phyloP scores from a whole-genome alignment of 2,113 vertebrate species.

The Chauna torquata region DNA sequence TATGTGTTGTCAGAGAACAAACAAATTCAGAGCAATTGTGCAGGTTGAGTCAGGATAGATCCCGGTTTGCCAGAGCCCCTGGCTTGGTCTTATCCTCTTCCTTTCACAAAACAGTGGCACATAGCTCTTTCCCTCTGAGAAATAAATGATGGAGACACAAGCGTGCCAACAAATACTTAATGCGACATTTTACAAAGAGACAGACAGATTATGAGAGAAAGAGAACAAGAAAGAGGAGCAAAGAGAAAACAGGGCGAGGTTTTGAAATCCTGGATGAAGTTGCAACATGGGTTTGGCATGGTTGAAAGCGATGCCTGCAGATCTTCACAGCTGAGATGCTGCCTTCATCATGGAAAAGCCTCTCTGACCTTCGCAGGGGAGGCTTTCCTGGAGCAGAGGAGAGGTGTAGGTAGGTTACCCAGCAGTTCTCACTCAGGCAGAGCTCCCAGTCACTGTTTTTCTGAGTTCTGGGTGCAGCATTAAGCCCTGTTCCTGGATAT shows the following conservation, averaged over 20 bases:
- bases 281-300: conserved; percentile 49
- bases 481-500: neutral
- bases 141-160: neutral
- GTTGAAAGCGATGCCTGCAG: neutral
- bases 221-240: conserved; percentile 48
- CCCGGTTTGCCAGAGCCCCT: neutral
- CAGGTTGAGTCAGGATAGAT: conserved; percentile 15
- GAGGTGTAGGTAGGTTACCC: neutral
- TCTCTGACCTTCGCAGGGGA: neutral
- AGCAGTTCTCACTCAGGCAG: neutral
- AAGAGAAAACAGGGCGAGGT: conserved; percentile 57
- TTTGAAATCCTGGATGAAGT: conserved; percentile 56
- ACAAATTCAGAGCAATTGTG: neutral
- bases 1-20: neutral
- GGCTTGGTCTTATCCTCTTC: neutral
- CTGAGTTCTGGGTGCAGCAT: neutral
- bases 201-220: conserved; percentile 14
- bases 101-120: conserved; percentile 39
- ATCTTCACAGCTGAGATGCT: conserved; percentile 20
- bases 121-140: conserved; percentile 33
- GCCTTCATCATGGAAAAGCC: conserved; percentile 29
- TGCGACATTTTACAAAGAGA: neutral
- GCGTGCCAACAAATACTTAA: conserved; percentile 23
- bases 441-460: neutral
- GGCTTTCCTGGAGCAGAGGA: neutral